These are phyloP conservation scores for Todiramphus saurophagus DNA, from an alignment of 2,113 vertebrate genomes.

Conservation along the genomic window DNA sequence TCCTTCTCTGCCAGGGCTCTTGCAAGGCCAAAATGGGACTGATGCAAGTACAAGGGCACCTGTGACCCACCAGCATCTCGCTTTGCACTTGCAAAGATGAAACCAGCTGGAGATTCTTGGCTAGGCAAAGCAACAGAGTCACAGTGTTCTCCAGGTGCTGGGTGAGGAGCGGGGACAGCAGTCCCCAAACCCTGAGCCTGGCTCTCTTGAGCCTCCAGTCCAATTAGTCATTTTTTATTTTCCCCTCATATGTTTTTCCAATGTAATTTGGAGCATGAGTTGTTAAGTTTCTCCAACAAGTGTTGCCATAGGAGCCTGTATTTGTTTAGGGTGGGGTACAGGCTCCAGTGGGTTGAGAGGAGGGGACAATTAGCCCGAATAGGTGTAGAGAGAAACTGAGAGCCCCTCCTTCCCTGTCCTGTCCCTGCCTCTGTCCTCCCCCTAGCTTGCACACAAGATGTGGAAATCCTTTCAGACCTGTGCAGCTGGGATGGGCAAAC, in stretches of 20 bases:
- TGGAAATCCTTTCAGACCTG: conserved; percentile 52
- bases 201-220: conserved; percentile 18
- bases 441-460: conserved; percentile 27
- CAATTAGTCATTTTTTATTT: conserved; percentile 68
- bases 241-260: conserved; percentile 65
- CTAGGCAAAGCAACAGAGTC: background rate
- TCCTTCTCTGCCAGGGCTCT: background rate
- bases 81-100: background rate
- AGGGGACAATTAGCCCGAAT: conserved; percentile 67
- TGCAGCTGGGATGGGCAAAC: conserved; percentile 18
- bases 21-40: background rate
- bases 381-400: conserved; percentile 57
- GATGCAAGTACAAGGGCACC: background rate
- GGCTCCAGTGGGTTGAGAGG: conserved; percentile 17
- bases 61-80: background rate
- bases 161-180: background rate
- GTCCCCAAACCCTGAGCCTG: background rate
- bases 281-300: conserved; percentile 66
- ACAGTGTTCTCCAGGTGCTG: background rate
- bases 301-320: conserved; percentile 73
- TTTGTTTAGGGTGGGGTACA: conserved; percentile 76
- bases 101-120: background rate
- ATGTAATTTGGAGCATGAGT: conserved; percentile 56
- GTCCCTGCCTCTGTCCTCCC: conserved; percentile 15
- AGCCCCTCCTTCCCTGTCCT: background rate